These are phyloP conservation scores for Hypothenemus hampei DNA, from an alignment of 1,140 invertebrate species.

Conservation along the genomic window DNA sequence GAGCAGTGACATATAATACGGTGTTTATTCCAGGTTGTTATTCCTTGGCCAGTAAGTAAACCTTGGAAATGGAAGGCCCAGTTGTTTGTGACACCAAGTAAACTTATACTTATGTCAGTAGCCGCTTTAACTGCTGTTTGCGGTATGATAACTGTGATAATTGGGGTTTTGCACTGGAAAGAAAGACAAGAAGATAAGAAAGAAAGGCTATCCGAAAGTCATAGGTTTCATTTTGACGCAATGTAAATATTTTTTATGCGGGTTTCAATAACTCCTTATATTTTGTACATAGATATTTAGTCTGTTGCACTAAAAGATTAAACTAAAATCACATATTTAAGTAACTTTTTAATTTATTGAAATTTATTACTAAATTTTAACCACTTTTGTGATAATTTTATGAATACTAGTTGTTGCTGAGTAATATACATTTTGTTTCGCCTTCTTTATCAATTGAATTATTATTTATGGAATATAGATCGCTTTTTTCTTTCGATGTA, in stretches of 20 bases:
- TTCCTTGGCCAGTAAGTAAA: conserved; percentile 76
- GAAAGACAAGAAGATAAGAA: conserved; percentile 88
- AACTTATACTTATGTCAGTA: conserved; percentile 87
- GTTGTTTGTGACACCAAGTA: conserved; percentile 94
- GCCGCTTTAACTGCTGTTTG: conserved; percentile 84
- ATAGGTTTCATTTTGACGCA: conserved; percentile 79
- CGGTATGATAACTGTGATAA: conserved; percentile 77
- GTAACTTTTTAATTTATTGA: neutral
- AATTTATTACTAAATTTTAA: too few relatives aligned
- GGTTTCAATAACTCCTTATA: neutral
- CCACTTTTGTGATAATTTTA: too few relatives aligned
- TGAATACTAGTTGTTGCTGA: too few relatives aligned
- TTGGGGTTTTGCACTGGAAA: conserved; percentile 86
- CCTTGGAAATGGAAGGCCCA: conserved; percentile 85
- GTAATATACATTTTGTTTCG: too few relatives aligned
- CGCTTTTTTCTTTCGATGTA: too few relatives aligned
- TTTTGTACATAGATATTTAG: neutral
- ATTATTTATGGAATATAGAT: too few relatives aligned
- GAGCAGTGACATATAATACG: neutral
- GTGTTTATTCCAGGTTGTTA: conserved; percentile 58
- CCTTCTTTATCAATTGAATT: too few relatives aligned
- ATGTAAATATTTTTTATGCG: conserved; percentile 49
- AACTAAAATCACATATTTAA: too few relatives aligned
- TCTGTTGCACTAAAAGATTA: too few relatives aligned
- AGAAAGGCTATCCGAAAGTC: conserved; percentile 81